Conservation (phyloP, 2,888 invertebrate genomes). For the Cerastis leucographa region DNA sequence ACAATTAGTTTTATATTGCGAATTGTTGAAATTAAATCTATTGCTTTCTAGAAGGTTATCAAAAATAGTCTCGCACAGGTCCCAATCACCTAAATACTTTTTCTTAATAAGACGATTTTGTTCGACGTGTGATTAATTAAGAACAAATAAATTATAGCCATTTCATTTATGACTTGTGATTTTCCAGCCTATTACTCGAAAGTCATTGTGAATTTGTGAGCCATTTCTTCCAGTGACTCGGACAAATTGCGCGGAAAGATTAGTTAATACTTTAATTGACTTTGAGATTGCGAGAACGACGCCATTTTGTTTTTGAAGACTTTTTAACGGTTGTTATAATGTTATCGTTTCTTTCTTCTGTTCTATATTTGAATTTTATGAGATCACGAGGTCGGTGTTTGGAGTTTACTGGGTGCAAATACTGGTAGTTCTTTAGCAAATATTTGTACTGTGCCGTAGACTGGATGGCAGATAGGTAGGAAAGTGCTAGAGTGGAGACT, state of each 20-base stretch:
- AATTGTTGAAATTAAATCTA: background rate
- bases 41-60: background rate
- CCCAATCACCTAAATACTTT: background rate
- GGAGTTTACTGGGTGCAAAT: background rate
- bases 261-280: constrained; percentile 38
- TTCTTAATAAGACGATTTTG: background rate
- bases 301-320: constrained; percentile 3
- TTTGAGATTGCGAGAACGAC: constrained; percentile 29
- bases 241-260: constrained; percentile 46
- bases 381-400: background rate
- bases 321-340: constrained; percentile 3
- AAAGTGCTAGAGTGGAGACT: too few species aligned
- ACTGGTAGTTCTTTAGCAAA: background rate
- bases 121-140: background rate
- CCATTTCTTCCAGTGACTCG: constrained; percentile 20
- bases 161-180: constrained; percentile 23
- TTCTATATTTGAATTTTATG: background rate
- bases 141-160: constrained; percentile 17
- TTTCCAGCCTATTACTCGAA: constrained; percentile 30
- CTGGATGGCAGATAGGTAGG: too few species aligned
- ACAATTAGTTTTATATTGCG: background rate
- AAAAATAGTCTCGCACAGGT: too few species aligned
- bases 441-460: background rate
- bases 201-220: constrained; percentile 35
- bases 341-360: background rate